Conservation (phyloP, 2,888 invertebrate genomes). For the Drosophila quinaria region DNA sequence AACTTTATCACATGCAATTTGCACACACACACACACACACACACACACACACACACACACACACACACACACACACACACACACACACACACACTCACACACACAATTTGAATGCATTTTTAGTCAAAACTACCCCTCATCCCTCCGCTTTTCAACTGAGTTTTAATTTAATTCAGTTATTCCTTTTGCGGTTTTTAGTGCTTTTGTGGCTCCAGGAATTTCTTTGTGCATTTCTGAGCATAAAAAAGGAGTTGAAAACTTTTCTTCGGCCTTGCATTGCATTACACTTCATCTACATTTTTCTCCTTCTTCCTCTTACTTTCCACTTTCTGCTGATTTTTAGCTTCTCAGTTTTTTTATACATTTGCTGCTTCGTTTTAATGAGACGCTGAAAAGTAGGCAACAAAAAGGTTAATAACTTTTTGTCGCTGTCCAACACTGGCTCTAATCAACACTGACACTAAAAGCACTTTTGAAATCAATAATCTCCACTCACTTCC, state of each 20-base stretch:
- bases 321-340: neutral
- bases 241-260: conserved; percentile 33
- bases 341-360: neutral
- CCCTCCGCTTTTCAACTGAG: neutral
- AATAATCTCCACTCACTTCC: conserved; percentile 21
- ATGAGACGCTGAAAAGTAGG: conserved; percentile 4
- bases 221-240: conserved; percentile 65
- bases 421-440: conserved; percentile 7
- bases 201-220: conserved; percentile 39
- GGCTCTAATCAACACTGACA: conserved; percentile 41
- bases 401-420: neutral
- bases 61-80: conserved; percentile 18
- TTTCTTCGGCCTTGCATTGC: conserved; percentile 19
- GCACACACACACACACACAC: conserved; percentile 20
- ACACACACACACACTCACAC: conserved; percentile 20
- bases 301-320: neutral
- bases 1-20: conserved; percentile 66
- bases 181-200: conserved; percentile 18
- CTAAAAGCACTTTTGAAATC: conserved; percentile 56
- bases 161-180: conserved; percentile 4
- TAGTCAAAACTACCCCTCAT: conserved; percentile 8
- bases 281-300: conserved; percentile 25
- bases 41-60: conserved; percentile 24
- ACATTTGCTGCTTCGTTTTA: neutral
- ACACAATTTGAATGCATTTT: conserved; percentile 58